Evolutionary conservation across 2,888 invertebrate genomes (phyloP).

Genomic region (Standfussiana lucernea): DNA sequence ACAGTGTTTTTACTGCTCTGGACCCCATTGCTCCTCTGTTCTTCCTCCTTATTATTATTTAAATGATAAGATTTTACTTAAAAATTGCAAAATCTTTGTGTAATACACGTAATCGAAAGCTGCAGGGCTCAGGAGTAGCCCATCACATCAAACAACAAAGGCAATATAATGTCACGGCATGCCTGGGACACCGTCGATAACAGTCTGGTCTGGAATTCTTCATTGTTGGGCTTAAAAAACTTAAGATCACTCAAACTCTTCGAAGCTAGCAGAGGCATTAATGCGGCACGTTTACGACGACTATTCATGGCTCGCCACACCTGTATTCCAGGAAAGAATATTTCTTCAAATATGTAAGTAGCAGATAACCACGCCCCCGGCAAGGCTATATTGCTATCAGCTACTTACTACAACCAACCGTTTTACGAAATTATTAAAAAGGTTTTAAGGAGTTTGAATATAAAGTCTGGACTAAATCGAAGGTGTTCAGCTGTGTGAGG

Average conservation of each 20-base stretch:
- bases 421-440: background rate
- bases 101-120: background rate
- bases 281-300: background rate
- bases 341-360: background rate
- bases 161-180: background rate
- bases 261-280: background rate
- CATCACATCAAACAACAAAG: background rate
- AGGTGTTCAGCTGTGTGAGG: background rate
- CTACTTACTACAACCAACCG: background rate
- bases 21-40: background rate
- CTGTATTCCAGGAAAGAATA: background rate
- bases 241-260: background rate
- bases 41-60: too few species aligned
- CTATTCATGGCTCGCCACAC: background rate
- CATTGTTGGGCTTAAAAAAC: constrained; percentile 1
- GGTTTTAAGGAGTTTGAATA: background rate
- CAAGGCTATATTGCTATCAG: too few species aligned
- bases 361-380: background rate
- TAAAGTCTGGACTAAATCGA: background rate
- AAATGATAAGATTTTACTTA: background rate
- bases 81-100: background rate
- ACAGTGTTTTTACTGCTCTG: background rate
- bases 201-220: background rate
- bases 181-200: background rate
- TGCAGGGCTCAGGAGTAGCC: background rate